These are phyloP conservation scores for Cataglyphis cursor DNA, from an alignment of 2,888 invertebrate genomes.

Conservation along the genomic window DNA sequence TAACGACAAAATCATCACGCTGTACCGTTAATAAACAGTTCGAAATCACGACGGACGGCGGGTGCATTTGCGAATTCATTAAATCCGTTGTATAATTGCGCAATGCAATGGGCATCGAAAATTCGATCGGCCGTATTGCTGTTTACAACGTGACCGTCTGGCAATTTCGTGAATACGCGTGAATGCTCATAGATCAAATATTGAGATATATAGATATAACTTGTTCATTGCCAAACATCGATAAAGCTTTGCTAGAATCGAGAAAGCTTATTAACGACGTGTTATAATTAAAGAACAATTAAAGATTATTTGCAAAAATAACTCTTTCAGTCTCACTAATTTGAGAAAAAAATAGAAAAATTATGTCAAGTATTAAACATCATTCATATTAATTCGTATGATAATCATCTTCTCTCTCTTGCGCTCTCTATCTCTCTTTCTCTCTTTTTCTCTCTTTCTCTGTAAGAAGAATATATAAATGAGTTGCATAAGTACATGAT, in stretches of 20 bases:
- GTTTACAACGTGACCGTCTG: conserved; percentile 22
- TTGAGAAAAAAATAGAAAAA: not conserved
- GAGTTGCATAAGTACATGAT: not conserved
- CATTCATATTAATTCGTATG: not conserved
- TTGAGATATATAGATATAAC: not conserved
- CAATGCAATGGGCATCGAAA: conserved; percentile 26
- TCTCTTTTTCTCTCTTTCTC: not conserved
- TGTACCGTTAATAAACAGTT: conserved; percentile 62
- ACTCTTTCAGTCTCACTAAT: not conserved
- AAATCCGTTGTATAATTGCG: conserved; percentile 66
- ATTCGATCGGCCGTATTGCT: conserved; percentile 20
- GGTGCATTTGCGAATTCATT: conserved; percentile 65
- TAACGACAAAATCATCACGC: conserved; percentile 67
- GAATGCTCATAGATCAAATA: not conserved
- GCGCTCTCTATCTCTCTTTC: not conserved
- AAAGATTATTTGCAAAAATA: not conserved
- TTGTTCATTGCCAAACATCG: conserved; percentile 7
- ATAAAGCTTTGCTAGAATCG: not conserved
- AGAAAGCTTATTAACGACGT: not conserved
- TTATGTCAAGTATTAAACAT: not conserved
- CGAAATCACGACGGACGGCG: conserved; percentile 17
- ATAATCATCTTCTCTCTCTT: not conserved
- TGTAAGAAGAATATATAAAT: not conserved
- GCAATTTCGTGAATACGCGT: conserved; percentile 22
- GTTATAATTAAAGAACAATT: not conserved